Conservation (phyloP, 2,888 invertebrate genomes). For the Pollenia labialis region DNA sequence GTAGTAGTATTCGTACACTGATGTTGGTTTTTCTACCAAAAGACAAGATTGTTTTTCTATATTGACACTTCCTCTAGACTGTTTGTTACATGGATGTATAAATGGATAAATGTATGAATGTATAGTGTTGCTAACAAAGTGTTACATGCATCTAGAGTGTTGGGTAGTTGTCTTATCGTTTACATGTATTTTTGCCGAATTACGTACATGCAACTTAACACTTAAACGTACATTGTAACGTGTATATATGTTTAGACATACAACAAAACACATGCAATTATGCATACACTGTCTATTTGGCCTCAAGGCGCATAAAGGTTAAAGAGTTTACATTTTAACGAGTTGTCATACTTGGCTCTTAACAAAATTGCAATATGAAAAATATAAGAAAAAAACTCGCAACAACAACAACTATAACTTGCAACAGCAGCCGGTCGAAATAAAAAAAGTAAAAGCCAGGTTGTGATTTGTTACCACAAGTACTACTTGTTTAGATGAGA, state of each 20-base stretch:
- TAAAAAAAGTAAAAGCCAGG: constrained; percentile 40
- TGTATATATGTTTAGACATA: background rate
- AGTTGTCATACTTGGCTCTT: constrained; percentile 61
- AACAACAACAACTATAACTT: constrained; percentile 15
- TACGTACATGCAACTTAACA: constrained; percentile 18
- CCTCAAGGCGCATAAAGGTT: constrained; percentile 63
- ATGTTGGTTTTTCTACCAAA: background rate
- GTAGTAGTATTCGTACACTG: background rate
- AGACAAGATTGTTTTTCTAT: constrained; percentile 13
- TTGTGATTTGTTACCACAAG: constrained; percentile 63
- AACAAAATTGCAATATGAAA: constrained; percentile 33
- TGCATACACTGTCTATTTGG: constrained; percentile 50
- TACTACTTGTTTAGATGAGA: constrained; percentile 51
- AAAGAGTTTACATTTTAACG: constrained; percentile 70
- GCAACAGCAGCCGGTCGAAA: background rate
- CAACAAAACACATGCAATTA: constrained; percentile 35
- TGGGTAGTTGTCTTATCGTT: constrained; percentile 30
- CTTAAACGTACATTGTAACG: background rate
- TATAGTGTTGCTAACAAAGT: constrained; percentile 24
- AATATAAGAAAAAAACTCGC: constrained; percentile 11
- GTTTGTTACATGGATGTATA: background rate
- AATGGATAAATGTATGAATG: background rate
- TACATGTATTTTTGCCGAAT: constrained; percentile 16
- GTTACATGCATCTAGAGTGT: constrained; percentile 7
- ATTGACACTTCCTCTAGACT: constrained; percentile 58